These are phyloP conservation scores for Drosophila virilis DNA, from an alignment of 1,140 invertebrate genomes.

Conservation along the genomic window DNA sequence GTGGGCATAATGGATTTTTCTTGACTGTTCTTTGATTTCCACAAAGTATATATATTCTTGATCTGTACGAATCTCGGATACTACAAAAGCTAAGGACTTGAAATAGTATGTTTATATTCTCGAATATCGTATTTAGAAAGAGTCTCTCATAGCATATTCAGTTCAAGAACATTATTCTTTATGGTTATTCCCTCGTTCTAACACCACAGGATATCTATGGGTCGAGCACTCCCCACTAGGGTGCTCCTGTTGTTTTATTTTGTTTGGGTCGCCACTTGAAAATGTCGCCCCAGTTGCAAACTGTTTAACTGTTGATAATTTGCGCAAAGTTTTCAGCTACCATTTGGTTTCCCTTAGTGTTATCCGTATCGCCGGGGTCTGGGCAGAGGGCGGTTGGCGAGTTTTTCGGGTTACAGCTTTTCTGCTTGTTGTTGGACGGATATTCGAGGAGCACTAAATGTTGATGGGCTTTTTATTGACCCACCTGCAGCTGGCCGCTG, in stretches of 20 bases:
- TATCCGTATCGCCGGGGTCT: conserved; percentile 6
- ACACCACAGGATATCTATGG: no score
- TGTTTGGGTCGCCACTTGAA: conserved; percentile 45
- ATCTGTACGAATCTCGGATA: no score
- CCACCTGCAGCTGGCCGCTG: conserved; percentile 53
- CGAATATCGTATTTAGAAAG: no score
- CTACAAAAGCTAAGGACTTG: no score
- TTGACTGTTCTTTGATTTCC: no score
- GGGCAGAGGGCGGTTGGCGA: neutral
- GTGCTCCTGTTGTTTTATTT: conserved; percentile 6
- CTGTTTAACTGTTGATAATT: conserved; percentile 77
- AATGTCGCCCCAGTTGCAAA: conserved; percentile 71
- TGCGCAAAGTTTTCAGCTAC: conserved; percentile 63
- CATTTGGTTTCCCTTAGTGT: conserved; percentile 42
- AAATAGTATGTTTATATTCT: no score
- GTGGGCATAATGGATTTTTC: no score
- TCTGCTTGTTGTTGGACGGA: conserved; percentile 46
- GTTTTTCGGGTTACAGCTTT: conserved; percentile 21
- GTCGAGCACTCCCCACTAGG: no score
- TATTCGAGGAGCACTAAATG: conserved; percentile 61
- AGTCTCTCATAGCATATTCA: no score
- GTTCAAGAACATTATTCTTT: no score
- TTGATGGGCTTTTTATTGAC: conserved; percentile 72
- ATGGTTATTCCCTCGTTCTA: no score
- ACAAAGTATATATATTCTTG: no score